These are phyloP conservation scores for Norana najaformis DNA, from an alignment of 2,888 invertebrate species.

Conservation along the genomic window DNA sequence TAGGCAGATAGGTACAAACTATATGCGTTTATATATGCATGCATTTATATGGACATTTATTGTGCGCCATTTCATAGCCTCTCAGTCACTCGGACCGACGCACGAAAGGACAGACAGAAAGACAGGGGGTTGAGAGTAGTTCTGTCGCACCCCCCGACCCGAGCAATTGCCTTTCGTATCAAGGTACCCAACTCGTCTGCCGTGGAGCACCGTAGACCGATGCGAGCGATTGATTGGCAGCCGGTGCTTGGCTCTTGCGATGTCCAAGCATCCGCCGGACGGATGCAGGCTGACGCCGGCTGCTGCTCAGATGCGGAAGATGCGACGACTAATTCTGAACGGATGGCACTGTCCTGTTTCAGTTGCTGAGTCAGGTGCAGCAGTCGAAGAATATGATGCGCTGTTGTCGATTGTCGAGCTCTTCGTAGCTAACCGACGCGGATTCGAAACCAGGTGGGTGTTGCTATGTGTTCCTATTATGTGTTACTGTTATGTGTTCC, in stretches of 20 bases:
- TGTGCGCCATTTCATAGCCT: too few relatives aligned
- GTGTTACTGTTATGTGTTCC: too few relatives aligned
- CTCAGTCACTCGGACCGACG: neutral
- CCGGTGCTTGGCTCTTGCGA: neutral
- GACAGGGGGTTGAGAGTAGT: neutral
- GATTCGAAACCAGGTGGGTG: neutral
- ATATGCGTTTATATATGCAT: neutral
- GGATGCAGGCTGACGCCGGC: neutral
- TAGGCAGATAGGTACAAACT: neutral
- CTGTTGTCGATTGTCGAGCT: too few relatives aligned
- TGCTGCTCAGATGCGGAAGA: neutral
- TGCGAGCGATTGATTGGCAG: neutral
- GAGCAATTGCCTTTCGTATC: slow-evolving; percentile 13
- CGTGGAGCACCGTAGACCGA: neutral
- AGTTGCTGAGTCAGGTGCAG: neutral
- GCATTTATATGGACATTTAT: neutral
- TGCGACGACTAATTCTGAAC: neutral
- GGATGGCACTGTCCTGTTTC: neutral
- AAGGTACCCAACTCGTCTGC: neutral
- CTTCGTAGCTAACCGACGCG: neutral
- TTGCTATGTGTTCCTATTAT: neutral
- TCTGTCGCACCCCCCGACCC: neutral
- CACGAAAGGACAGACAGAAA: neutral
- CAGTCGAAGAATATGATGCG: neutral
- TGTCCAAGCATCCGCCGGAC: neutral